Evolutionary conservation across 23 tunicate genomes (phyloP), one percentile per base, ranked within the genome.

Genomic region (Phallusia fumigata): DNA sequence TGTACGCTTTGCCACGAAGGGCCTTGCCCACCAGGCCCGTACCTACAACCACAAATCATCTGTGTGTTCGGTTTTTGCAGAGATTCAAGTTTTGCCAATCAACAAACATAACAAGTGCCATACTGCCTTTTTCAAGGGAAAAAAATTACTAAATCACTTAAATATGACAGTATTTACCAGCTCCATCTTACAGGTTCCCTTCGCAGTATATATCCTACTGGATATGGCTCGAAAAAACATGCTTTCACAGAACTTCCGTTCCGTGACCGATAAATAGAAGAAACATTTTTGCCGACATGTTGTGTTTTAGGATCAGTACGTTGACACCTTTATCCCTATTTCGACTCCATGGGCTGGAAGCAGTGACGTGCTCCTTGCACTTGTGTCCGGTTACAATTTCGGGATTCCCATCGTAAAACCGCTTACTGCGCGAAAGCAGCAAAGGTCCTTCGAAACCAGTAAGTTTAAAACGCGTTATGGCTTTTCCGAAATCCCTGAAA

Each of bases 271-370:
- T n/a, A n/a, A n/a, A n/a, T n/a, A n/a, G n/a, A n/a, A 40, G 10
- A 40, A 40, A 3, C 47, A 5, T 5, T 40, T 40, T 40, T 40
- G 47, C 47, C 47, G 47, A 3, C 10, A 3, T 40, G 10, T 40
- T 40, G 2, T 10, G 12, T 19, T 78, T 35, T 52, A 89, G 95
- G 89, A 89, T 47, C 82, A 85, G 73, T 85, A 31, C 73, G 53
- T 89, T 53, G 85, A 85, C 65, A 50, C 65, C 18, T 80, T 80
- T 51, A 85, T 89, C 64, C 12, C 95, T 22, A 36, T 89, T 11
- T 84, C 95, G 1, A 85, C 89, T 45, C 95, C 95, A 11, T 89
- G 95, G 95, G 95, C 82, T 26, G 95, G 95, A 19, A 84, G 89
- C 19, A 78, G 64, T 26, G 85, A 85, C 18, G 75, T 80, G 35